These are phyloP conservation scores for Tupaia tana DNA, from an alignment of 2,113 vertebrate species.

Conservation along the genomic window DNA sequence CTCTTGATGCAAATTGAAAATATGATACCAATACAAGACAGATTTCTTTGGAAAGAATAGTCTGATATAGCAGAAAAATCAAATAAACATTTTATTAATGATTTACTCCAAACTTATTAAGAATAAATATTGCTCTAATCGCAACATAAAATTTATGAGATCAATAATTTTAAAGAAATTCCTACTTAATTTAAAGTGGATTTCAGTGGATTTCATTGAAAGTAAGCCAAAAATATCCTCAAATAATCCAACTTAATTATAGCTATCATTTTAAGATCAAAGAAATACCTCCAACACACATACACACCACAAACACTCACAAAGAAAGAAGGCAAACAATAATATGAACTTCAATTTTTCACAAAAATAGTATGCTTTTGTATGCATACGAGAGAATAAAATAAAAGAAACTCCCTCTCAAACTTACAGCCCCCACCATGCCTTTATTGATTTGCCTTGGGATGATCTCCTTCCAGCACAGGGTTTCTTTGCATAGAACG, in stretches of 20 bases:
- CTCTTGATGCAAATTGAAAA: neutral
- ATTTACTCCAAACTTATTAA: neutral
- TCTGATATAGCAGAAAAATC: neutral
- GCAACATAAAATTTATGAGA: neutral
- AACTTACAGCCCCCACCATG: neutral
- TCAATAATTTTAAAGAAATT: neutral
- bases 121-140: neutral
- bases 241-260: neutral
- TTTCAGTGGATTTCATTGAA: slow-evolving; percentile 45
- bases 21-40: neutral
- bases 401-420: slow-evolving; percentile 14
- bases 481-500: slow-evolving; percentile 40
- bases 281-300: neutral
- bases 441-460: slow-evolving; percentile 63
- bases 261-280: neutral
- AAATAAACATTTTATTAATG: slow-evolving; percentile 16
- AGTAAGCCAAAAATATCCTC: neutral
- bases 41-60: neutral
- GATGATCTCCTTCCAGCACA: neutral
- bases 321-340: neutral
- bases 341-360: neutral
- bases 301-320: neutral
- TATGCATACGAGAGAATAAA: neutral
- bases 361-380: neutral
- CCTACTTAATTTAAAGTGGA: neutral